Evolutionary conservation across 1,140 invertebrate species (phyloP).

Genomic region (Neodiprion lecontei): DNA sequence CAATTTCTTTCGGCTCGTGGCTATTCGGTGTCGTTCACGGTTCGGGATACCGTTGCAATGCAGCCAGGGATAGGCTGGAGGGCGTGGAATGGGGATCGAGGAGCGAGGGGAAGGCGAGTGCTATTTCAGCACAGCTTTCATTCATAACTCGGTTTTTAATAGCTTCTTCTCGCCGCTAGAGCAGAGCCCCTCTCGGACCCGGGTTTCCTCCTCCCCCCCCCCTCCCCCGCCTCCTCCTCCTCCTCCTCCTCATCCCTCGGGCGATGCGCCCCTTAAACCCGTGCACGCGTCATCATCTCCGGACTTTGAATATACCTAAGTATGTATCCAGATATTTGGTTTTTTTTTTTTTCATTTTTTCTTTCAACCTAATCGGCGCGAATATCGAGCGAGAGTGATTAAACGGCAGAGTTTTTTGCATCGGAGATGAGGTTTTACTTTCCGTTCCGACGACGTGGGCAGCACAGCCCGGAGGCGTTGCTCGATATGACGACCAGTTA

Average conservation of each 20-base stretch:
- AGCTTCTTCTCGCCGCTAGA: constrained; percentile 46
- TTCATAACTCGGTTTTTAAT: constrained; percentile 62
- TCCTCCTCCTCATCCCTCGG: too few species aligned
- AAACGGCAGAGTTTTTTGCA: too few species aligned
- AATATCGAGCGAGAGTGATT: too few species aligned
- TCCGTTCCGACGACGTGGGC: too few species aligned
- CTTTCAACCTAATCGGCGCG: too few species aligned
- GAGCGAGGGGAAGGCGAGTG: constrained; percentile 52
- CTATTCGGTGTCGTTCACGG: too few species aligned
- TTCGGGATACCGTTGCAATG: not conserved
- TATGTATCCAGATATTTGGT: too few species aligned
- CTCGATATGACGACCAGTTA: not conserved
- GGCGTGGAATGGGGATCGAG: not conserved
- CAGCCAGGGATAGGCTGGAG: not conserved
- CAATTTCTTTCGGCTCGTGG: too few species aligned
- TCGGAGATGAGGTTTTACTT: too few species aligned
- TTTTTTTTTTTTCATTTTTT: not conserved
- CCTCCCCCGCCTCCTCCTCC: not conserved
- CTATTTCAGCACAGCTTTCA: constrained; percentile 61
- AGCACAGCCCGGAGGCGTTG: not conserved
- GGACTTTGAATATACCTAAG: not conserved
- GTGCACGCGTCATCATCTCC: not conserved
- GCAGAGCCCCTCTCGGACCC: constrained; percentile 36
- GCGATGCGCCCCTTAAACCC: not conserved
- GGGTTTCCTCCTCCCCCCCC: not conserved